phyloP scores from a whole-genome alignment of 2,888 invertebrate species.

The Xestia ashworthii region DNA sequence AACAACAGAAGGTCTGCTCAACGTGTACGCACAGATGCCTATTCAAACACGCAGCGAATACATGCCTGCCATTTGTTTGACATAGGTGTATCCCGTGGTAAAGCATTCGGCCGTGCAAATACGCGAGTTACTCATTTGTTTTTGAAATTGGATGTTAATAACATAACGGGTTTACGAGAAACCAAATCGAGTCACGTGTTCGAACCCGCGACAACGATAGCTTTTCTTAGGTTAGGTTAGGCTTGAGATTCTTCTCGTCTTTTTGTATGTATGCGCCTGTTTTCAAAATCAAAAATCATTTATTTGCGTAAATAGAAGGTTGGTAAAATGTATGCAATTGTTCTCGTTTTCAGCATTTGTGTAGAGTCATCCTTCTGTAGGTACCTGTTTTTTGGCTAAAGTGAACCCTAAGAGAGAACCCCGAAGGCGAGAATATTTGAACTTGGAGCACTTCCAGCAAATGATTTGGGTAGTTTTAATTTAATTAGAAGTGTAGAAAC shows the following conservation, averaged over 20 bases:
- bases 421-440: constrained; percentile 27
- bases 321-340: too few relatives aligned
- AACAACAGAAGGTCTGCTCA: constrained; percentile 3
- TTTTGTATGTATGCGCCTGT: not conserved
- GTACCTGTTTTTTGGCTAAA: too few relatives aligned
- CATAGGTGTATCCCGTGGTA: not conserved
- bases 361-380: not conserved
- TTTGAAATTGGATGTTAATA: not conserved
- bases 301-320: too few relatives aligned
- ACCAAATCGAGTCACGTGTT: not conserved
- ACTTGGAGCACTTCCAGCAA: constrained; percentile 51
- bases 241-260: not conserved
- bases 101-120: not conserved
- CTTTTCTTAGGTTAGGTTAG: not conserved
- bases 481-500: constrained; percentile 70
- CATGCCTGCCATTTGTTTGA: not conserved
- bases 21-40: not conserved
- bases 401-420: constrained; percentile 10
- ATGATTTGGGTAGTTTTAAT: constrained; percentile 72
- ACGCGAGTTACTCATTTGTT: not conserved
- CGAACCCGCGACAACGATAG: not conserved
- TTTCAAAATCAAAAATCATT: too few relatives aligned
- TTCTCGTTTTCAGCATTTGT: too few relatives aligned
- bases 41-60: not conserved
- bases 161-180: not conserved